A percentile compares a stretch with the other conserved stretches of the same genome.
phyloP scores from a whole-genome alignment of 2,888 invertebrate genomes.

The Nomada goodeniana region DNA sequence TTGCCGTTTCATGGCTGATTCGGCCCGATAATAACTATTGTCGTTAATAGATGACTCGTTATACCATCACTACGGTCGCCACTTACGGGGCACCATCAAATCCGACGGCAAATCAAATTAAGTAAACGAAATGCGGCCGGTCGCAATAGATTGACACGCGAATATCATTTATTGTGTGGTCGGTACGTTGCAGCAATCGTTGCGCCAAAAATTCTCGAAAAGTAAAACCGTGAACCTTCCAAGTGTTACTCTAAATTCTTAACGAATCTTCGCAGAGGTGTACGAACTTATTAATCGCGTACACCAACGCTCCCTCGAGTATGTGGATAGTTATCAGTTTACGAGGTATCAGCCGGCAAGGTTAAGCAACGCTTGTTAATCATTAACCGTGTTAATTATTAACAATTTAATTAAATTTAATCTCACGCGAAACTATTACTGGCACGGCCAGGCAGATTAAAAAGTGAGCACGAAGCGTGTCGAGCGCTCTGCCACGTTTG shows the following conservation, averaged over 20 bases:
- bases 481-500: neutral
- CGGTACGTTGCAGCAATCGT: neutral
- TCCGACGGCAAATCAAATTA: conserved; percentile 24
- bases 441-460: too few species aligned
- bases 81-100: conserved; percentile 28
- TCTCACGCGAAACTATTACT: too few species aligned
- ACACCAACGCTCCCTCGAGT: too few species aligned
- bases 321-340: too few species aligned
- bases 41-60: conserved; percentile 39
- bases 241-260: too few species aligned
- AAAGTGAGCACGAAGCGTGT: too few species aligned
- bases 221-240: neutral
- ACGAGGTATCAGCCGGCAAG: too few species aligned
- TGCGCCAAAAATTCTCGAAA: conserved; percentile 40
- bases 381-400: too few species aligned
- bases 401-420: too few species aligned
- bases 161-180: conserved; percentile 31
- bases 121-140: conserved; percentile 23
- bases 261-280: too few species aligned
- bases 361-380: too few species aligned
- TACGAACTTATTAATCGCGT: too few species aligned
- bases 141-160: conserved; percentile 8
- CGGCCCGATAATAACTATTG: conserved; percentile 36
- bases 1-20: conserved; percentile 27
- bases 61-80: conserved; percentile 19